A percentile compares a stretch with the other conserved stretches of the same genome.
These are phyloP conservation scores for Odocoileus hemionus DNA, from an alignment of 2,113 vertebrate species.

Conservation along the genomic window DNA sequence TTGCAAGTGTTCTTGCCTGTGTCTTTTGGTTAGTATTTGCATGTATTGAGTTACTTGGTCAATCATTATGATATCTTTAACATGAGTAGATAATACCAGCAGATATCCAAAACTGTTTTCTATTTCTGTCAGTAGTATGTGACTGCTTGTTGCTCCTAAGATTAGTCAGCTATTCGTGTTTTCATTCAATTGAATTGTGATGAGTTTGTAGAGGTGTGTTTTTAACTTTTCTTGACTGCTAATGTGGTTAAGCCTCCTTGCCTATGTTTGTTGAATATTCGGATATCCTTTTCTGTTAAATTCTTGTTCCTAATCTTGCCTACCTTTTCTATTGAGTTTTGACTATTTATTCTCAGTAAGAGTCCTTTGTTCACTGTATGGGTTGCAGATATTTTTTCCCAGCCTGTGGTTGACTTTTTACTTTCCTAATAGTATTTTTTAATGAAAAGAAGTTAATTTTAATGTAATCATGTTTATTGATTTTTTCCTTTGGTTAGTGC, in stretches of 20 bases:
- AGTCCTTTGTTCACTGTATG: background rate
- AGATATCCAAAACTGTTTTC: background rate
- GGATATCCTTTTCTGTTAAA: background rate
- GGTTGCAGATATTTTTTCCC: background rate
- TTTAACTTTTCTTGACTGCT: background rate
- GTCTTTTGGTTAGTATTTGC: background rate
- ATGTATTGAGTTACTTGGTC: background rate
- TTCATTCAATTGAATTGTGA: conserved; percentile 6
- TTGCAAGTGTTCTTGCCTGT: background rate
- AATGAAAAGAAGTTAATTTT: background rate
- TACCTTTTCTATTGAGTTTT: background rate
- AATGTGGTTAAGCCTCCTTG: background rate
- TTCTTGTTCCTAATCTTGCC: background rate
- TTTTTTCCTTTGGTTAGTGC: background rate
- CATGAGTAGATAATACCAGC: background rate
- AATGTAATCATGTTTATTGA: background rate
- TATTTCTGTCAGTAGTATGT: background rate
- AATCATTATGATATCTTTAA: background rate
- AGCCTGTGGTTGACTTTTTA: background rate
- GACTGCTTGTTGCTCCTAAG: background rate
- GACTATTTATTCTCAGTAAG: background rate
- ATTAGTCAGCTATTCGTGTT: background rate
- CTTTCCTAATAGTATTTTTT: background rate
- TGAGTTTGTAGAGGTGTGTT: background rate
- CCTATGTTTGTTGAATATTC: background rate